Conservation (phyloP, 92 coral and sea anemone genomes). For the Umimayanthus kanabou region DNA sequence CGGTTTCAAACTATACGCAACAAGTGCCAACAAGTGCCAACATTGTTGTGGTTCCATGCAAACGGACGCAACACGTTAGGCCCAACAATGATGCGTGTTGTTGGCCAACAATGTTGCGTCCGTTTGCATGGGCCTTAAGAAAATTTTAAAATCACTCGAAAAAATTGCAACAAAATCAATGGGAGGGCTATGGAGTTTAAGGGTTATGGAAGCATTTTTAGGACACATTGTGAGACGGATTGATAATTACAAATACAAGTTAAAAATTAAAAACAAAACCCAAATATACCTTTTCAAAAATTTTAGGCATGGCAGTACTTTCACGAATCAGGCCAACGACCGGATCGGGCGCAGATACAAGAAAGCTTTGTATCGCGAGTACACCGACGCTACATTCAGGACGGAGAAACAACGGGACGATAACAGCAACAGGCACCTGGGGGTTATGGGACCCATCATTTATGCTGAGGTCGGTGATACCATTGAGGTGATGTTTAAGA, state of each 20-base stretch:
- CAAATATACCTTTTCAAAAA: background rate
- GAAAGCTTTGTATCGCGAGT: conserved; percentile 86
- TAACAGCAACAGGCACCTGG: conserved; percentile 62
- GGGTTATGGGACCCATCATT: conserved; percentile 85
- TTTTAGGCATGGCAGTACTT: conserved; percentile 56
- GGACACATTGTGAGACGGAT: background rate
- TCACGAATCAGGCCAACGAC: conserved; percentile 48
- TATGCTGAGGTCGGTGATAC: conserved; percentile 97
- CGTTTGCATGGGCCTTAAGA: no score
- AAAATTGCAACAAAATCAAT: no score
- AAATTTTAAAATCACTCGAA: no score
- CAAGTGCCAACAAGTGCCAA: no score
- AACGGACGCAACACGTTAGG: no score
- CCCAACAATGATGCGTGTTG: no score
- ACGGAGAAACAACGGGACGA: conserved; percentile 44
- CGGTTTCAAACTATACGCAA: no score
- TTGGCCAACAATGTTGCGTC: no score
- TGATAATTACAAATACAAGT: background rate
- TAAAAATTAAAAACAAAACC: no score
- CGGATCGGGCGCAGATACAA: conserved; percentile 82
- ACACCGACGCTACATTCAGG: conserved; percentile 59
- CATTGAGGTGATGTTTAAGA: conserved; percentile 79
- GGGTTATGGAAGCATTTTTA: no score
- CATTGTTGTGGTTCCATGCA: no score
- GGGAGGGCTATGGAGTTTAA: no score